Conservation (phyloP, 2,797 vertebrate species). For the Harpagifer antarcticus region DNA sequence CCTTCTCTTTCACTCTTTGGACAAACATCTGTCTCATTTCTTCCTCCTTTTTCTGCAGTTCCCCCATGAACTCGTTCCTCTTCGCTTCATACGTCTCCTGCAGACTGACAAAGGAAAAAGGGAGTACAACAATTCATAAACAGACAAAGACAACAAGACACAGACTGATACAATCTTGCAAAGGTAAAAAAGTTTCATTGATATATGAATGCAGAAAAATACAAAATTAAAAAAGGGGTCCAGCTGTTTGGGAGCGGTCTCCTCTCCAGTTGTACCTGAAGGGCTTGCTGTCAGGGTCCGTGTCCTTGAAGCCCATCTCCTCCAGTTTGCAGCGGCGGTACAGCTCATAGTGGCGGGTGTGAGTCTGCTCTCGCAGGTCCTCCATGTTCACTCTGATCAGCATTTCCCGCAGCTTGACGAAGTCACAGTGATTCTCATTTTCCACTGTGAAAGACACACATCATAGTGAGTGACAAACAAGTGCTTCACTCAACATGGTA, state of each 20-base stretch:
- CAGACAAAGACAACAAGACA: not conserved
- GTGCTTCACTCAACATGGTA: conserved; percentile 5
- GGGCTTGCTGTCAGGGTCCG: conserved; percentile 97
- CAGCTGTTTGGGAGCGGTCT: not conserved
- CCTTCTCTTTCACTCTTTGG: conserved; percentile 98
- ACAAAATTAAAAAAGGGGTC: not conserved
- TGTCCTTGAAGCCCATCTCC: conserved; percentile 99
- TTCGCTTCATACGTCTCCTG: conserved; percentile 99
- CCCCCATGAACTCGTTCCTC: conserved; percentile 98
- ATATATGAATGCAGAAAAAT: not conserved
- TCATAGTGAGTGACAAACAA: not conserved
- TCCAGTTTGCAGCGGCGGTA: conserved; percentile 98
- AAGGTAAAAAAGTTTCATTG: not conserved
- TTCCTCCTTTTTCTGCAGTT: conserved; percentile 98
- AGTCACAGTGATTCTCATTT: conserved; percentile 98
- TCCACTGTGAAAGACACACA: conserved; percentile 88
- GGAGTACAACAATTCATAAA: not conserved
- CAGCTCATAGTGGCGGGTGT: conserved; percentile 96
- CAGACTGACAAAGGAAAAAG: conserved; percentile 84
- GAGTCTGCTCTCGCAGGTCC: conserved; percentile 97
- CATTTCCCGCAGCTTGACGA: conserved; percentile 98
- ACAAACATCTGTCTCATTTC: conserved; percentile 99
- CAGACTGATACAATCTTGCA: not conserved
- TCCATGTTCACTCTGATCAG: conserved; percentile 99
- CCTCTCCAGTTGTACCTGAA: conserved; percentile 88